Conservation (phyloP, 2,888 invertebrate species). For the Malthinus seriepunctatus region DNA sequence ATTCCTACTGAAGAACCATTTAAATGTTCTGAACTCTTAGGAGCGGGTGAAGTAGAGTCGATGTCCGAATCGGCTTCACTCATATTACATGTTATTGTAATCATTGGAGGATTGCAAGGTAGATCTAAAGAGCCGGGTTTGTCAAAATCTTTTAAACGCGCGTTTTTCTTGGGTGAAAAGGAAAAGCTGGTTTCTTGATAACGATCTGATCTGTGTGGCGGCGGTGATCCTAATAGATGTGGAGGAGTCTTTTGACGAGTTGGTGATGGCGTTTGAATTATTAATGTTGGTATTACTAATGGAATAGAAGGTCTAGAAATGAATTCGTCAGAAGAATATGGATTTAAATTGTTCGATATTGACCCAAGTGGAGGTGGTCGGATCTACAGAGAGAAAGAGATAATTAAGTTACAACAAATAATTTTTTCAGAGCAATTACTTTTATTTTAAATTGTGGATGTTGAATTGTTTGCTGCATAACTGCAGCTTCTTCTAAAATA, state of each 20-base stretch:
- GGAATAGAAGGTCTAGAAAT: slow-evolving; percentile 45
- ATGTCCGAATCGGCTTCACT: slow-evolving; percentile 76
- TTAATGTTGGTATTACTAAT: slow-evolving; percentile 66
- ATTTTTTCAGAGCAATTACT: slow-evolving; percentile 6
- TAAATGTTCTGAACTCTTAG: slow-evolving; percentile 51
- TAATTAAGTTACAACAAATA: not conserved
- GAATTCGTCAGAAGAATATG: slow-evolving; percentile 45
- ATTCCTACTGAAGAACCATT: slow-evolving; percentile 61
- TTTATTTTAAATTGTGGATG: slow-evolving; percentile 31
- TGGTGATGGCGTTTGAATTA: slow-evolving; percentile 71
- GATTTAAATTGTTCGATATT: slow-evolving; percentile 43
- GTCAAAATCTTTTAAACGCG: slow-evolving; percentile 62
- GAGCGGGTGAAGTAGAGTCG: slow-evolving; percentile 68
- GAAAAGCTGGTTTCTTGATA: slow-evolving; percentile 40
- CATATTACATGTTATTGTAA: slow-evolving; percentile 75
- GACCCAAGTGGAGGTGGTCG: slow-evolving; percentile 58
- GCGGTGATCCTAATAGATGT: slow-evolving; percentile 60
- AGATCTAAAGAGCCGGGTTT: slow-evolving; percentile 65
- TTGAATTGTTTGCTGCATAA: slow-evolving; percentile 44
- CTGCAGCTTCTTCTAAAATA: slow-evolving; percentile 53
- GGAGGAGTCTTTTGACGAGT: slow-evolving; percentile 60
- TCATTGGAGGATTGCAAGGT: slow-evolving; percentile 67
- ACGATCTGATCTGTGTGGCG: slow-evolving; percentile 56
- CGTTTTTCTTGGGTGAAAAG: slow-evolving; percentile 35
- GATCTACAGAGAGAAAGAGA: slow-evolving; percentile 53